Evolutionary conservation across 2,113 vertebrate genomes (phyloP), one percentile per base, ranked within the genome.

Genomic region (Sardina pilchardus): DNA sequence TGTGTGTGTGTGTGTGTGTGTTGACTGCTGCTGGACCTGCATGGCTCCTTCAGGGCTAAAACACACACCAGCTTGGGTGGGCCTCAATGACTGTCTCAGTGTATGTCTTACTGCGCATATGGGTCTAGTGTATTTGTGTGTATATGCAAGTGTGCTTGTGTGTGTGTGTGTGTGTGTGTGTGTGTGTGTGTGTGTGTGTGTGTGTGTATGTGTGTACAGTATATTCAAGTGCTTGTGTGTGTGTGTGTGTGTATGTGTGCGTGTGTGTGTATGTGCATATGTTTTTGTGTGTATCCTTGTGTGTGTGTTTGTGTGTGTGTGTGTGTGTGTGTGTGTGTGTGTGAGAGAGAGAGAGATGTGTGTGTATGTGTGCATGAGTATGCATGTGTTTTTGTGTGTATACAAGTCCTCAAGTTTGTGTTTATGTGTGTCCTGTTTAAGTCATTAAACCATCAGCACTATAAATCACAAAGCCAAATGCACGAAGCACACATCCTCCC

Each of bases 361-460:
- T 7, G 7, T 59, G 56, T 59, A 19, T 59, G 56, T 24, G 56
- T 59, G 50, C 21, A 21, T 63, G 21, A n/a, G 56, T 63, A 7
- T 24, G 56, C n/a, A 26, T 67, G 63, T 67, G 63, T 67, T 1
- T 67, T 0, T 67, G 63, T 67, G 63, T 67, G 24, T 67, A 0
- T 30, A 0, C 30, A 7, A 30, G n/a, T 67, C 1, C 9, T n/a
- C 9, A 1, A 24, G 53, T 63, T 24, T 71, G 63, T 30, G 10
- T 81, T 81, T 50, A 75, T 85, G 71, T 59, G 83, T 82, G 87
- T 86, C 88, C 86, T 90, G 88, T 82, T 90, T 75, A 59, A 92
- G 86, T 86, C 87, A 90, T 87, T 78, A 85, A 39, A 45, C 43
- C 1, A 39, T 86, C 88, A 24, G 89, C 80, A 81, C 84, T 56